phyloP scores from a whole-genome alignment of 2,113 vertebrate species.

The Sapayoa aenigma region DNA sequence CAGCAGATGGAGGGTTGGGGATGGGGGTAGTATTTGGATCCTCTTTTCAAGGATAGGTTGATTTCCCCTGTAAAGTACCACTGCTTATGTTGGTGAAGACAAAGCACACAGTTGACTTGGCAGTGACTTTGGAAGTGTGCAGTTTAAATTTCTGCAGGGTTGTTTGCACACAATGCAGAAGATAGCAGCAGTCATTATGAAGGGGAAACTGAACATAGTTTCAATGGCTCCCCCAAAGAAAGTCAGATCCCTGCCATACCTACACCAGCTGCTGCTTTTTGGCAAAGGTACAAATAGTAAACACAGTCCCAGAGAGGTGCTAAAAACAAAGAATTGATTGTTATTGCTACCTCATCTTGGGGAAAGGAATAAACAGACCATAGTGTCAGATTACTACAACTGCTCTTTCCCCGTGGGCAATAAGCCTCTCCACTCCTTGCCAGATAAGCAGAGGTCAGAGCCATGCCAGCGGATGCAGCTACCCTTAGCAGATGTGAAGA shows the following conservation, averaged over 20 bases:
- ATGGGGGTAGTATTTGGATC: neutral
- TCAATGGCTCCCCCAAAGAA: neutral
- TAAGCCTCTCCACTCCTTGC: neutral
- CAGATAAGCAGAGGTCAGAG: neutral
- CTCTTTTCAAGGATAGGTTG: neutral
- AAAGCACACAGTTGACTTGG: neutral
- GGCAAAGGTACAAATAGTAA: neutral
- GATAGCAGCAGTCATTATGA: neutral
- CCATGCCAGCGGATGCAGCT: neutral
- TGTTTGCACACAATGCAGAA: rapidly evolving
- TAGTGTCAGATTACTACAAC: constrained; percentile 6
- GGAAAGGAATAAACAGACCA: constrained; percentile 5
- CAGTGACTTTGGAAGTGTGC: neutral
- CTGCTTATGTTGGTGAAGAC: neutral
- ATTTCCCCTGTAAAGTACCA: neutral
- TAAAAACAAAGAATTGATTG: constrained; percentile 28
- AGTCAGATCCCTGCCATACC: neutral
- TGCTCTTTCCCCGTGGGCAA: neutral
- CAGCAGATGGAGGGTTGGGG: neutral
- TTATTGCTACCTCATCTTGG: neutral
- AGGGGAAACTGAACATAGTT: neutral
- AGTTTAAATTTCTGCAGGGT: neutral
- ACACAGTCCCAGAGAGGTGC: constrained; percentile 31
- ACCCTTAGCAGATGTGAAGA: neutral
- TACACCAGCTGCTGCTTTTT: constrained; percentile 32